Base-by-base conservation (phyloP, 2,888 invertebrate genomes). In the Drosophila stalkeri region DNA sequence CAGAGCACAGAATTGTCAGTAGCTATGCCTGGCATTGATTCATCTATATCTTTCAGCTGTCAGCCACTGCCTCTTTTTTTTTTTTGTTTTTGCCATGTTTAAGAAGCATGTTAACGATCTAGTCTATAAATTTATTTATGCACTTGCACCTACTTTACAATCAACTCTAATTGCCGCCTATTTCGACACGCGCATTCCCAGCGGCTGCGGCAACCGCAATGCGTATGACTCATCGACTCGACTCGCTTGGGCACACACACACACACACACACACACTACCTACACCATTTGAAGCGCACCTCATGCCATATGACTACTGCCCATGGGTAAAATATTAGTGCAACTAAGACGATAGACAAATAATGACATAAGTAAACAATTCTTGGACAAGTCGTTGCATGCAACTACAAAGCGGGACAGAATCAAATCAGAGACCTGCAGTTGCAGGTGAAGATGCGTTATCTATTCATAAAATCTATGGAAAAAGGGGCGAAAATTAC, bases 291-390 rank as follows among this genome's bases (percentile, higher is more conserved):
- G 68, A 70, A 61, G 44, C 62, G 20, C 41, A 54, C 44, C 70
- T 63, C 65, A 75, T 54, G 60, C 64, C 65, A 59, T 68, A 68
- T 72, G 86, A 88, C 89, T 83, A 83, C 89, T 79, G 79, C 79
- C 79, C 86, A 64, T 68, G 81, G 54, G 71, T 60, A 76, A 89
- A 86, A 85, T 89, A 79, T 89, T 85, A 81, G 85, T 86, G 80
- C 87, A 86, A 77, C 89, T 85, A 85, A 89, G 87, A 77, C 77
- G 57, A 81, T 78, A 75, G 82, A 74, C 89, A 85, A 85, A 89
- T 89, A 85, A 80, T 81, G 80, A 77, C 75, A 89, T 81, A 80
- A 62, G 61, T 63, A 71, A 71, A 66, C 23, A 43, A 35, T 31
- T 35, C n/a, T 18, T 39, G 60, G 54, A 70, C 86, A 74, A 59